phyloP scores from a whole-genome alignment of 2,888 invertebrate species.

The Arctia plantaginis region DNA sequence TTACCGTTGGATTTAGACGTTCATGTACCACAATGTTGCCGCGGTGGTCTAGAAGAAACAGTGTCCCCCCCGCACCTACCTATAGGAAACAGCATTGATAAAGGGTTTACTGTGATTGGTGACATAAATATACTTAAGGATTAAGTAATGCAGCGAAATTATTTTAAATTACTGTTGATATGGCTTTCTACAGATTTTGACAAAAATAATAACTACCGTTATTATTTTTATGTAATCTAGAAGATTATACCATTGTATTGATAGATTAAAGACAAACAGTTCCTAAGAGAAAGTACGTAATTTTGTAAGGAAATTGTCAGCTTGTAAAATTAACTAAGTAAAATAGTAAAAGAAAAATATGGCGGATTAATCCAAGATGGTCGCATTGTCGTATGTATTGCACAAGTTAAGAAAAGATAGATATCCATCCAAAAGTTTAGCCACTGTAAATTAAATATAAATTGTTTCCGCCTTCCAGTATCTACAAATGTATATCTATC shows the following conservation, averaged over 20 bases:
- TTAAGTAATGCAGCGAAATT: neutral
- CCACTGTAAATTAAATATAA: neutral
- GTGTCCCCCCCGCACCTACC: slow-evolving; percentile 75
- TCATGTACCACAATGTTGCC: slow-evolving; percentile 80
- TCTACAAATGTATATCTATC: neutral
- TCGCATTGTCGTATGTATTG: no score
- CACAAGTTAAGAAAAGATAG: no score
- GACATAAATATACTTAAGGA: neutral
- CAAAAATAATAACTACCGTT: neutral
- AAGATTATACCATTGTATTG: neutral
- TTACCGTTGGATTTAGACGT: slow-evolving; percentile 73
- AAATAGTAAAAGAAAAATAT: neutral
- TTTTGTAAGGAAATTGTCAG: no score
- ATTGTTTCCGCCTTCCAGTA: neutral
- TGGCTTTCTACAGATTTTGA: neutral
- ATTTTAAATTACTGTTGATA: neutral
- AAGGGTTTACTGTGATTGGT: neutral
- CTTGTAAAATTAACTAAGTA: no score
- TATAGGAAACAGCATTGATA: slow-evolving; percentile 46
- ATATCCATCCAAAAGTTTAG: no score
- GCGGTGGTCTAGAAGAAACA: slow-evolving; percentile 76
- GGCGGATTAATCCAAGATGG: neutral
- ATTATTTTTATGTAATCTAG: neutral
- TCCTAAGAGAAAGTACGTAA: neutral
- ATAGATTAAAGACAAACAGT: neutral